Evolutionary conservation across 1,140 invertebrate genomes (phyloP).

Genomic region (Lepidurus couesii): DNA sequence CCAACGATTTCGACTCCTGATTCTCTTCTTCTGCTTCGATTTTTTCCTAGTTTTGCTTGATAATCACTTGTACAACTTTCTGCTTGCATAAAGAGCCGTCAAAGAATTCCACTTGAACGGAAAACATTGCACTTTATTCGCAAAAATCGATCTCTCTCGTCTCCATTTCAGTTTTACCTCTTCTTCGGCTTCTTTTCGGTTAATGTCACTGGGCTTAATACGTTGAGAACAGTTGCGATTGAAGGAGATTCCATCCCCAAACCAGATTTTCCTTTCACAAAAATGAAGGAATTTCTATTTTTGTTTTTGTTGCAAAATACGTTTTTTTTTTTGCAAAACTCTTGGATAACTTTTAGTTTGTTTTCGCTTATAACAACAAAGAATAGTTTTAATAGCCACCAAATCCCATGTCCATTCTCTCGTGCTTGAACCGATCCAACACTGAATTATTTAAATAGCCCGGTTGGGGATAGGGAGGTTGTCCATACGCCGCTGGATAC

Average conservation of each 20-base stretch:
- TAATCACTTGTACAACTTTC: background rate
- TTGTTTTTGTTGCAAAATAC: background rate
- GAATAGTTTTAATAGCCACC: constrained; percentile 31
- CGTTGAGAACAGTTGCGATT: too few species aligned
- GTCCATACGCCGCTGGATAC: constrained; percentile 36
- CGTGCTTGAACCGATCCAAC: constrained; percentile 36
- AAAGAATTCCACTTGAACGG: background rate
- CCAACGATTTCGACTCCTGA: background rate
- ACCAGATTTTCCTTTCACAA: background rate
- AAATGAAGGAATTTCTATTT: background rate
- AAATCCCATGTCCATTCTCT: constrained; percentile 35
- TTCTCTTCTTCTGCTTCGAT: background rate
- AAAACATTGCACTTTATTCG: constrained; percentile 14
- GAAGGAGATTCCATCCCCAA: too few species aligned
- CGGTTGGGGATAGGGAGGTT: constrained; percentile 34
- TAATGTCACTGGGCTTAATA: too few species aligned
- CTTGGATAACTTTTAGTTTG: background rate
- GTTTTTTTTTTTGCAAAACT: background rate
- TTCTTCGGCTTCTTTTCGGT: background rate
- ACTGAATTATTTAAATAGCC: constrained; percentile 24
- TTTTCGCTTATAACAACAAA: constrained; percentile 32
- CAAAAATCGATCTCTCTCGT: background rate
- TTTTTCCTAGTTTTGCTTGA: background rate
- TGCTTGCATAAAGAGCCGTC: background rate
- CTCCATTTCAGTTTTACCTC: background rate